Base-by-base conservation (phyloP, 2,888 invertebrate genomes). In the Embidobia sp. region DNA sequence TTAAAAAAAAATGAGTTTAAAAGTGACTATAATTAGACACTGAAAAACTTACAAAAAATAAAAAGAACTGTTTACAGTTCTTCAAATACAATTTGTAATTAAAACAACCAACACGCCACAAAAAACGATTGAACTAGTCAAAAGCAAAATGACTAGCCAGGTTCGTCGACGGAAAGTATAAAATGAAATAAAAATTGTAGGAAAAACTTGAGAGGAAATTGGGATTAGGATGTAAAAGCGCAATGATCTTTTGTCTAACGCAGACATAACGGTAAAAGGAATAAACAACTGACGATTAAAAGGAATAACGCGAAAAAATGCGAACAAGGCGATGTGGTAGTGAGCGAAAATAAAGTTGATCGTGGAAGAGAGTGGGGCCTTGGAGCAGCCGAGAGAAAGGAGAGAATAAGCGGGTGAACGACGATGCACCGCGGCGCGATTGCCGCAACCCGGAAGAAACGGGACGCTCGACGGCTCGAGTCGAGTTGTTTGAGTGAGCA, bases 371-470 rank as follows among this genome's bases (percentile, higher is more conserved):
- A 55, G 67, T 42, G 66, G 75, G 19, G 40, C 57, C 64, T 46
- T 66, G 75, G 73, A 72, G 61, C 59, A 55, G 70, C 70, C 61
- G 79, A 79, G 78, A 80, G 81, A 80, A 81, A 74, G 73, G 73
- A 61, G 61, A 61, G 61, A 73, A 73, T 67, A 63, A 73, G 59
- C 66, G 57, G 67, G 72, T 59, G 55, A 69, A 57, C 67, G 80
- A 61, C 74, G 74, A 70, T 67, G 70, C 69, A 74, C 66, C 53
- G 61, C 42, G 42, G 11, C 49, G 69, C 78, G 73, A 55, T 77
- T 79, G 69, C 70, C 75, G 48, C 79, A 79, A 84, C 84, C 84
- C 84, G 84, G 84, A 84, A 84, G 84, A 84, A 79, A 80, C 78
- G 70, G 82, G 72, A 72, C 76, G 81, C 83, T 82, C 81, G 78